phyloP scores from a whole-genome alignment of 2,797 vertebrate species.

The Chaenodraco wilsoni region DNA sequence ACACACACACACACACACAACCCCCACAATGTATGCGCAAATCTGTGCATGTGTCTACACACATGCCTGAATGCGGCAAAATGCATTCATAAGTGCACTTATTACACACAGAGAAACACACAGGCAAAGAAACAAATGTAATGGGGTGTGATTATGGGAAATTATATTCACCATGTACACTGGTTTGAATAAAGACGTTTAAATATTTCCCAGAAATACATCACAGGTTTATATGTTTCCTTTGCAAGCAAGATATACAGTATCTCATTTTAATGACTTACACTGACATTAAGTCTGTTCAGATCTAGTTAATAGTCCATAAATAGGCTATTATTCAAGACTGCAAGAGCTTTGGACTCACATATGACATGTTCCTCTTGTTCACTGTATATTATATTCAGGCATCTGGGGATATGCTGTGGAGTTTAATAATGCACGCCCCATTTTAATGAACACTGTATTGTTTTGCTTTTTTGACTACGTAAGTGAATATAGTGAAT shows the following conservation, averaged over 20 bases:
- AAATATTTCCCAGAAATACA: slow-evolving; percentile 55
- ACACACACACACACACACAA: slow-evolving; percentile 68
- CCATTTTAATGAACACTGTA: slow-evolving; percentile 42
- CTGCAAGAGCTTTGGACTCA: slow-evolving; percentile 32
- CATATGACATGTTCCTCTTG: slow-evolving; percentile 29
- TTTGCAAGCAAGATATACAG: slow-evolving; percentile 59
- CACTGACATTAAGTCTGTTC: slow-evolving; percentile 55
- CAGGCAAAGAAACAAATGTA: slow-evolving; percentile 55
- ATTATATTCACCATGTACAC: slow-evolving; percentile 61
- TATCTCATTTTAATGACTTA: slow-evolving; percentile 62
- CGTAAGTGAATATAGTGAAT: slow-evolving; percentile 23
- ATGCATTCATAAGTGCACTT: slow-evolving; percentile 48
- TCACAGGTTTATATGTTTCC: slow-evolving; percentile 56
- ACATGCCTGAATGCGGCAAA: slow-evolving; percentile 75
- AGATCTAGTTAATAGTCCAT: slow-evolving; percentile 61
- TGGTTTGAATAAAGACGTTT: slow-evolving; percentile 64
- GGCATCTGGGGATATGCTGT: slow-evolving; percentile 30
- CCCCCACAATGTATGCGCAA: too few species aligned
- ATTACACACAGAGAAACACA: slow-evolving; percentile 45
- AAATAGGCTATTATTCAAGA: slow-evolving; percentile 58
- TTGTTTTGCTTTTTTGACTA: slow-evolving; percentile 28
- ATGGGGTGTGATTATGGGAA: slow-evolving; percentile 73
- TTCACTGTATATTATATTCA: slow-evolving; percentile 20
- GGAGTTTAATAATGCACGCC: slow-evolving; percentile 31
- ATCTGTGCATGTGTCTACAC: slow-evolving; percentile 82